These are phyloP conservation scores for Drosophila bunnanda DNA, from an alignment of 2,888 invertebrate genomes.

Conservation along the genomic window DNA sequence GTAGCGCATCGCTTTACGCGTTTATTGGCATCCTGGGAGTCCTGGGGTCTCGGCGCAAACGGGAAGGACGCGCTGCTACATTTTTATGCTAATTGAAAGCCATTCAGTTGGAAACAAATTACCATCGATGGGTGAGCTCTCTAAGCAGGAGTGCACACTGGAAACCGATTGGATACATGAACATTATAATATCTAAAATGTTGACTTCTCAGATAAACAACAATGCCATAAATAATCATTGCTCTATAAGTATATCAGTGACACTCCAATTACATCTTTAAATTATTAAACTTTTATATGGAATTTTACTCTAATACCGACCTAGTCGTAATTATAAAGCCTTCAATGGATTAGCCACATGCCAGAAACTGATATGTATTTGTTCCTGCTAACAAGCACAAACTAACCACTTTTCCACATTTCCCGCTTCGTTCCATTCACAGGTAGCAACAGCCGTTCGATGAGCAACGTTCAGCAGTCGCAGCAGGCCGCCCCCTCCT, in stretches of 20 bases:
- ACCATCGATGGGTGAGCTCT: conserved; percentile 51
- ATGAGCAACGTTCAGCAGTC: conserved; percentile 75
- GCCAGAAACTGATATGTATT: background rate
- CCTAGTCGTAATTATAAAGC: background rate
- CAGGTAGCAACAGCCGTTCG: conserved; percentile 81
- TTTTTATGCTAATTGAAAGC: conserved; percentile 84
- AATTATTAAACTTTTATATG: background rate
- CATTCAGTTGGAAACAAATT: conserved; percentile 76
- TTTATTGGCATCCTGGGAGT: conserved; percentile 69
- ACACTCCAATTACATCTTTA: background rate
- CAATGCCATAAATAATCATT: background rate
- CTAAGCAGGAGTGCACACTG: conserved; percentile 1
- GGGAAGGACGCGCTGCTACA: conserved; percentile 61
- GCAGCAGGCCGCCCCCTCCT: conserved; percentile 45
- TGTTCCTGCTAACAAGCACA: conserved; percentile 4
- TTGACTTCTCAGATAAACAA: background rate
- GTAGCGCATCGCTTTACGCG: conserved; percentile 34
- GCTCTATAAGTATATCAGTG: background rate
- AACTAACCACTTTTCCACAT: conserved; percentile 9
- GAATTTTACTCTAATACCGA: too few relatives aligned
- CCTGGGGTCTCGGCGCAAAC: conserved; percentile 39
- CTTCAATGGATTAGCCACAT: background rate
- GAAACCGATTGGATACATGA: background rate
- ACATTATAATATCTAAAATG: background rate
- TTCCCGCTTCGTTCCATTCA: conserved; percentile 6